Base-by-base conservation (phyloP, 1,140 invertebrate species). In the Pseudomyrmex gracilis region DNA sequence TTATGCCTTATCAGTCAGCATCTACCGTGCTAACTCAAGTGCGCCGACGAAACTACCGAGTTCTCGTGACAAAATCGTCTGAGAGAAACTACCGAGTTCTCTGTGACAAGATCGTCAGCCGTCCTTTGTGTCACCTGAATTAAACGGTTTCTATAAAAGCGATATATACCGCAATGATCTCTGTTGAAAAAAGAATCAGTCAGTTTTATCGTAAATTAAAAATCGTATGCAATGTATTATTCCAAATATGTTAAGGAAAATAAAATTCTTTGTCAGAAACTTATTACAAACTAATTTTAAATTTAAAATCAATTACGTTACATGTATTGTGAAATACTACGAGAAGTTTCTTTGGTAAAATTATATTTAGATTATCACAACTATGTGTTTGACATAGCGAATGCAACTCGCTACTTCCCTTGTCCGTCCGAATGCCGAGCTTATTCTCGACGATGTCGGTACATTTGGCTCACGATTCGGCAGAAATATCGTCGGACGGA, bases 1-100 rank as follows among this genome's bases (percentile, higher is more conserved):
- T 89, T 76, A 63, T 85, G 80, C 85, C 85, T 86, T 89, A 88
- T 70, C 86, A 88, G 85, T 88, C 80, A 86, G 86, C 73, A 80
- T 68, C 86, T 78, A 83, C 67, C 68, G 9, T 34, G 1, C 45
- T 8, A 53, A 60, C 12, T 73, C 57, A 85, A 78, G 78, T 51
- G n/a, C 67, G 17, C 55, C 83, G 66, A 49, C 61, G 68, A 83
- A 83, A 66, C 49, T 66, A 51, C 15, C 57, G 61, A 76, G 67
- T 78, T 77, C 86, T 77, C 86, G 0, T 57, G 47, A 73, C 73
- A 53, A 70, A 68, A 88, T 85, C 61, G 83, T 85, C 22, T 15
- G 47, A 49, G 17, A 15, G 10, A 64, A 74, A 53, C 45, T 43
- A 34, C 17, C 20, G 61, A 13, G 61, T 55, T 34, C 43, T 1